A percentile compares a stretch with the other conserved stretches of the same genome.
phyloP scores from a whole-genome alignment of 2,888 invertebrate species.

The Gymnoscelis rufifasciata region DNA sequence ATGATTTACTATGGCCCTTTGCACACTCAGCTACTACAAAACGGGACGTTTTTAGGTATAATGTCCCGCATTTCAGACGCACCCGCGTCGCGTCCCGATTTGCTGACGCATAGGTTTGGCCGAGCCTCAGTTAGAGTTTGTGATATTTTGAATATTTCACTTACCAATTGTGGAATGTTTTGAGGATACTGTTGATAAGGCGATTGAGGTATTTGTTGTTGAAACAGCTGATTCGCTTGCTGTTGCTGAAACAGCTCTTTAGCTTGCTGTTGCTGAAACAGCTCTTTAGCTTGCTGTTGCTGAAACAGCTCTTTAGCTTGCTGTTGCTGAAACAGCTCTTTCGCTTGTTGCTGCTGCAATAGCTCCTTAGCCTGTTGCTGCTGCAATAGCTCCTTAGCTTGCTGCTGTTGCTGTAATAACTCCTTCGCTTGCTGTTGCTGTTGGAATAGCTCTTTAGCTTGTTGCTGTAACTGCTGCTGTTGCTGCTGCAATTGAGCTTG shows the following conservation, averaged over 20 bases:
- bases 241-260: constrained; percentile 48
- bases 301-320: constrained; percentile 53
- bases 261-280: constrained; percentile 64
- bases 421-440: constrained; percentile 63
- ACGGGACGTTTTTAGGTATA: no score
- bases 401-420: constrained; percentile 66
- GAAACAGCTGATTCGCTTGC: constrained; percentile 52
- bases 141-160: constrained; percentile 25
- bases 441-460: constrained; percentile 48
- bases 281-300: constrained; percentile 69
- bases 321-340: constrained; percentile 54
- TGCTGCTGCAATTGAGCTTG: constrained; percentile 62
- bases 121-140: background rate
- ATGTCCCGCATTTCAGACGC: no score
- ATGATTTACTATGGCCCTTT: no score
- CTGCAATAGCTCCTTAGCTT: constrained; percentile 26
- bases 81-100: no score
- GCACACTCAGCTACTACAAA: no score
- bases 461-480: constrained; percentile 70
- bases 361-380: constrained; percentile 34
- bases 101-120: no score
- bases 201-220: constrained; percentile 58
- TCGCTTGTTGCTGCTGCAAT: constrained; percentile 45
- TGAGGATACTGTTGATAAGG: constrained; percentile 66
- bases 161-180: constrained; percentile 78